A percentile compares a stretch with the other conserved stretches of the same genome.
Evolutionary conservation across 2,797 vertebrate genomes (phyloP).

Genomic region (Labeo calbasu): DNA sequence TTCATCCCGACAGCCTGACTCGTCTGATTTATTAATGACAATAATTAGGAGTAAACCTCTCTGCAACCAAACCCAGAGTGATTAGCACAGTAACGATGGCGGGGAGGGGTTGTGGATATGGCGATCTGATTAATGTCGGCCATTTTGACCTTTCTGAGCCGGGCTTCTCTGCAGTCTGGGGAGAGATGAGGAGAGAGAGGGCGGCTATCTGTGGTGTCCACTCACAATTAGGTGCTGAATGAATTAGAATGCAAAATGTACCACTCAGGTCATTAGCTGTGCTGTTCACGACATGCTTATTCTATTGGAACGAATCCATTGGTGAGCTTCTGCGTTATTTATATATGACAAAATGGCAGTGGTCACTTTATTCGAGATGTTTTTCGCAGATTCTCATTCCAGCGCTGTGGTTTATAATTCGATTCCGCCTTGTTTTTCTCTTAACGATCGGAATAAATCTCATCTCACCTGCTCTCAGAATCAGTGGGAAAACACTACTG

Average conservation of each 20-base stretch:
- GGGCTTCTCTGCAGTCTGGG: constrained; percentile 55
- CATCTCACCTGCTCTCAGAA: constrained; percentile 15
- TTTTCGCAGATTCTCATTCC: constrained; percentile 19
- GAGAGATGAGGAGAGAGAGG: constrained; percentile 50
- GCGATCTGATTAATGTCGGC: constrained; percentile 66
- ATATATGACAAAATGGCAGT: constrained; percentile 40
- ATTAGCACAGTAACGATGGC: constrained; percentile 69
- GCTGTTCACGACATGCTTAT: constrained; percentile 40
- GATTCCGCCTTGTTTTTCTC: constrained; percentile 37
- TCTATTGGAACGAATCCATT: constrained; percentile 40
- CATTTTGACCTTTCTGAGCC: constrained; percentile 68
- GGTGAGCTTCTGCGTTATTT: constrained; percentile 39
- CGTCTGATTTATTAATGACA: constrained; percentile 71
- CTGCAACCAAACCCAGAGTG: constrained; percentile 68
- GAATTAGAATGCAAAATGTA: constrained; percentile 55
- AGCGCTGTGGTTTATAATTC: constrained; percentile 33
- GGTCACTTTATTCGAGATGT: constrained; percentile 38
- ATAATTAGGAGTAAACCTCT: constrained; percentile 72
- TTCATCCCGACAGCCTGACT: constrained; percentile 67
- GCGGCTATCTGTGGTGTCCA: constrained; percentile 60
- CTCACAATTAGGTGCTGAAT: constrained; percentile 58
- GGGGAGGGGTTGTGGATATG: constrained; percentile 58
- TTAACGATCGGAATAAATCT: constrained; percentile 45
- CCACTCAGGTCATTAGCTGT: constrained; percentile 48
- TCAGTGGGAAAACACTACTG: background rate